Conservation (phyloP, 1,140 invertebrate genomes). For the Artemia franciscana region DNA sequence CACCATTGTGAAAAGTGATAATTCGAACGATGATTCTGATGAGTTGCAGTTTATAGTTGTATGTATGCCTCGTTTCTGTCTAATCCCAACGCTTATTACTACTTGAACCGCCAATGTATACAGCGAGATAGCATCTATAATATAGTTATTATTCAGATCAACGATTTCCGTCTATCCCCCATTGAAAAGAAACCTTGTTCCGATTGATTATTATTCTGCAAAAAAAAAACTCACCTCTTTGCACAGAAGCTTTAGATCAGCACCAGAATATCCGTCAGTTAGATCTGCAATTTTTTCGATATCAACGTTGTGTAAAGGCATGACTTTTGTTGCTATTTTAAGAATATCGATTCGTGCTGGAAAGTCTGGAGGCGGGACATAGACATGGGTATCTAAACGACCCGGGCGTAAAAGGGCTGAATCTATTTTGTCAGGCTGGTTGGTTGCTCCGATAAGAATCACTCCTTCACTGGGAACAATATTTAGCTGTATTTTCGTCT, state of each 20-base stretch:
- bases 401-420: constrained; percentile 47
- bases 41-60: no score
- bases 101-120: no score
- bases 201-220: no score
- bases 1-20: no score
- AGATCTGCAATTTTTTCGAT: constrained; percentile 28
- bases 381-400: constrained; percentile 43
- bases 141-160: no score
- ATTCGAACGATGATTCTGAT: no score
- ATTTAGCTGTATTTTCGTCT: neutral
- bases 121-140: no score
- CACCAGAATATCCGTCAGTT: constrained; percentile 46
- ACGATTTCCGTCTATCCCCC: no score
- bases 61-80: no score
- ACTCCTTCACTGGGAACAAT: constrained; percentile 20
- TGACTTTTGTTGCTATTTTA: constrained; percentile 29
- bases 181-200: no score
- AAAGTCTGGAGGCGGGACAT: constrained; percentile 42
- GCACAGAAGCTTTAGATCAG: constrained; percentile 45
- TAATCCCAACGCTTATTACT: no score
- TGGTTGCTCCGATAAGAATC: constrained; percentile 45
- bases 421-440: constrained; percentile 53
- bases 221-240: constrained; percentile 31
- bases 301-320: constrained; percentile 34
- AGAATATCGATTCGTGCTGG: constrained; percentile 30